phyloP scores from a whole-genome alignment of 2,888 invertebrate species.

The Clepsis dumicolana region DNA sequence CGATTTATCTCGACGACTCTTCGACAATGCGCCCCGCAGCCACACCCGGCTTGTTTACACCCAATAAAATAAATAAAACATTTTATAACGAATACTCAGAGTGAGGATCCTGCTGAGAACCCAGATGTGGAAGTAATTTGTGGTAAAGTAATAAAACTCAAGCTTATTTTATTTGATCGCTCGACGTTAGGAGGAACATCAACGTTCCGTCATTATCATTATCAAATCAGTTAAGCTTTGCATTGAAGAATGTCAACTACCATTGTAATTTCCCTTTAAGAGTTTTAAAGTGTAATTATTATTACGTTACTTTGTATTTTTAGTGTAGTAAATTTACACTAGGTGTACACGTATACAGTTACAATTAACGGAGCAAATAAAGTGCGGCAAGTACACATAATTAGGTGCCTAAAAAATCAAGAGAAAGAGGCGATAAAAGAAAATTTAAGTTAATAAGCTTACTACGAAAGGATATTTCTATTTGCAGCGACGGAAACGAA shows the following conservation, averaged over 20 bases:
- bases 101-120: background rate
- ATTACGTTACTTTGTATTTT: too few species aligned
- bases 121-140: background rate
- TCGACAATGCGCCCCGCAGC: conserved; percentile 52
- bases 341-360: background rate
- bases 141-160: background rate
- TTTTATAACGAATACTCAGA: conserved; percentile 19
- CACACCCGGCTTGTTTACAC: conserved; percentile 58
- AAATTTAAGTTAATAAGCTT: conserved; percentile 36
- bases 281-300: too few species aligned
- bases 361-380: background rate
- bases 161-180: background rate
- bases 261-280: too few species aligned
- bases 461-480: conserved; percentile 49
- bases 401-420: conserved; percentile 7
- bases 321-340: too few species aligned
- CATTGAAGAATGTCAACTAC: background rate
- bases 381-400: conserved; percentile 6
- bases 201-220: background rate
- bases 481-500: conserved; percentile 52
- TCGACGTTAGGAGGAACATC: background rate
- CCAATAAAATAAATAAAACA: conserved; percentile 60
- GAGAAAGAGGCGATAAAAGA: conserved; percentile 22
- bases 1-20: conserved; percentile 68
- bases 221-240: background rate